phyloP scores from a whole-genome alignment of 2,888 invertebrate genomes.

The Petrolisthes cinctipes region DNA sequence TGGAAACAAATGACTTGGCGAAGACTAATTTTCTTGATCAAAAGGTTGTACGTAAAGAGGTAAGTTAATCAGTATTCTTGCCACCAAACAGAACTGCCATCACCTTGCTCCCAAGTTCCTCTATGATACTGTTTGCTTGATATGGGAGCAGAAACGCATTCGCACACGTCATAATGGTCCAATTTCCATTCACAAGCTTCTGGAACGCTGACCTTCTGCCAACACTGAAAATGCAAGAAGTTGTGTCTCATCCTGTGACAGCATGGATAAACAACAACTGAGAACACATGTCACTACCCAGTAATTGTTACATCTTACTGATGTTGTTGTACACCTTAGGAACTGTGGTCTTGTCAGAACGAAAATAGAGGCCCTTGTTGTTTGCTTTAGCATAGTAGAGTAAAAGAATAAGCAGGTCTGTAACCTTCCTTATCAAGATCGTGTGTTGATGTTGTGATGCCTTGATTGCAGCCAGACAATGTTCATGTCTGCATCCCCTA shows the following conservation, averaged over 20 bases:
- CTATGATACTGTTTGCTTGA: neutral
- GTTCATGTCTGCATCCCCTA: neutral
- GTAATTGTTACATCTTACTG: neutral
- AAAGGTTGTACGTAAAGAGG: neutral
- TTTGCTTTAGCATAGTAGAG: neutral
- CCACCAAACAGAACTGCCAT: slow-evolving; percentile 24
- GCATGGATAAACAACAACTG: slow-evolving; percentile 30
- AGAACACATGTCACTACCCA: slow-evolving; percentile 20
- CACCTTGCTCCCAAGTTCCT: slow-evolving; percentile 14
- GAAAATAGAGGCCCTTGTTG: too few relatives aligned
- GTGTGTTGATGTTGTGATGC: neutral
- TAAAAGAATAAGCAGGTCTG: neutral
- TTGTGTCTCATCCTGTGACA: slow-evolving; percentile 40
- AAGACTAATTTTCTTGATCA: neutral
- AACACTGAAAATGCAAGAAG: slow-evolving; percentile 34
- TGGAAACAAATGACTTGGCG: neutral
- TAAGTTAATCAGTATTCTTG: neutral
- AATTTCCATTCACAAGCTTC: slow-evolving; percentile 21
- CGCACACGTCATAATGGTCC: neutral
- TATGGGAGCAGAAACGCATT: neutral
- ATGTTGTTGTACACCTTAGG: neutral
- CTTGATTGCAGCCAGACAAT: neutral
- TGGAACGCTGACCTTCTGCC: slow-evolving; percentile 28
- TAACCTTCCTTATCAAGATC: neutral
- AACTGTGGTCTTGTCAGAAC: neutral